Conservation (phyloP, 1,140 invertebrate genomes). For the Hycleus phaleratus region DNA sequence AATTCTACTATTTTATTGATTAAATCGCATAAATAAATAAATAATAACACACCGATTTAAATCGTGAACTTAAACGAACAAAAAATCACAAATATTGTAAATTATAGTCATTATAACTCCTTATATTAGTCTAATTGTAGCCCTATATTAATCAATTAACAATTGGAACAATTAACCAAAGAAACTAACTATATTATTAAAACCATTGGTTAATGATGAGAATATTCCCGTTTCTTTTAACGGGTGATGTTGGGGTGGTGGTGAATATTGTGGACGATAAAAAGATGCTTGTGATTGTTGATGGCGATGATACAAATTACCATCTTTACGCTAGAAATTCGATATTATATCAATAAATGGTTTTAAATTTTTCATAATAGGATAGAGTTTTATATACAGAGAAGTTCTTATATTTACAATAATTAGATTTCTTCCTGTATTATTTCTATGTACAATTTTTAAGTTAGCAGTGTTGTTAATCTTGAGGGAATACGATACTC, state of each 20-base stretch:
- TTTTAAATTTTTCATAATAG: neutral
- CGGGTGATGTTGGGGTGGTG: conserved; percentile 39
- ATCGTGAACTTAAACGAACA: too few relatives aligned
- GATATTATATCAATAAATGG: neutral
- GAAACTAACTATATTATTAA: conserved; percentile 53
- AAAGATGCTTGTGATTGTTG: neutral
- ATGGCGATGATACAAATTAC: conserved; percentile 35
- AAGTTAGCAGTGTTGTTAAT: conserved; percentile 17
- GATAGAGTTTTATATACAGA: neutral
- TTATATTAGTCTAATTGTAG: too few relatives aligned
- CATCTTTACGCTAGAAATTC: conserved; percentile 47
- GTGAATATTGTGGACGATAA: conserved; percentile 46
- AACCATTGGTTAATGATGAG: conserved; percentile 65
- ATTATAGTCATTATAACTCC: too few relatives aligned
- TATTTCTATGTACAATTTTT: neutral
- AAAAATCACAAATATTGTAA: too few relatives aligned
- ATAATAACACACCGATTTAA: too few relatives aligned
- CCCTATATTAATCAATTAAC: too few relatives aligned
- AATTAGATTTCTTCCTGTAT: too few relatives aligned
- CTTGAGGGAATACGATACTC: conserved; percentile 25
- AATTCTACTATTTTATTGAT: too few relatives aligned
- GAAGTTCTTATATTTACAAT: too few relatives aligned
- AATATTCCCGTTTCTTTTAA: conserved; percentile 54
- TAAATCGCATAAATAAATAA: too few relatives aligned
- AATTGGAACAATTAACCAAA: conserved; percentile 20